These are phyloP conservation scores for Tetanocera ferruginea DNA, from an alignment of 2,888 invertebrate species.

Conservation along the genomic window DNA sequence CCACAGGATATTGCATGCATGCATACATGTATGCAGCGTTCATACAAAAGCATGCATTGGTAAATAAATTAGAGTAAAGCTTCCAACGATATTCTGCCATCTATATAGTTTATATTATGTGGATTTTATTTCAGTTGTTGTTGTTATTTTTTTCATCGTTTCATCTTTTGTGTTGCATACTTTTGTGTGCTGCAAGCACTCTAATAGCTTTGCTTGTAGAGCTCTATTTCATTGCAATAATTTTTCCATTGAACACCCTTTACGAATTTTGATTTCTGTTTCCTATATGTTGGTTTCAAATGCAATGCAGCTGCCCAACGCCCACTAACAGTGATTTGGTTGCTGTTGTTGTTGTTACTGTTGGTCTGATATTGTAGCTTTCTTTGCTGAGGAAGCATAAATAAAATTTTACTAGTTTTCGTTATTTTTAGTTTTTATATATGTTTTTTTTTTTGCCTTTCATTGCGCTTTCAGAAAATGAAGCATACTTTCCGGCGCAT, in stretches of 20 bases:
- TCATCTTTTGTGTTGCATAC: slow-evolving; percentile 8
- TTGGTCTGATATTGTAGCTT: slow-evolving; percentile 14
- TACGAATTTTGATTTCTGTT: slow-evolving; percentile 33
- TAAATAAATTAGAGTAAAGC: slow-evolving; percentile 11
- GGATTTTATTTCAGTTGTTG: not conserved
- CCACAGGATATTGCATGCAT: no score
- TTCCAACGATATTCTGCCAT: no score
- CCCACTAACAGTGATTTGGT: not conserved
- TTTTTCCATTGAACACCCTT: slow-evolving; percentile 34
- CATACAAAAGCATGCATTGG: not conserved
- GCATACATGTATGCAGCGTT: no score
- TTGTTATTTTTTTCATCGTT: not conserved
- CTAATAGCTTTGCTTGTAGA: slow-evolving; percentile 12
- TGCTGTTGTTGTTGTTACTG: slow-evolving; percentile 3
- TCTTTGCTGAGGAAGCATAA: slow-evolving; percentile 25
- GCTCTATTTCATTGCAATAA: slow-evolving; percentile 27
- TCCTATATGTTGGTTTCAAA: slow-evolving; percentile 26
- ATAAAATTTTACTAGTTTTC: slow-evolving; percentile 20
- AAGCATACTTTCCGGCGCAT: slow-evolving; percentile 36
- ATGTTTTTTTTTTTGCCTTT: not conserved
- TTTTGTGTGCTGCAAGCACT: slow-evolving; percentile 26
- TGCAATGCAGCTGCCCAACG: not conserved
- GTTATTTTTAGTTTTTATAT: not conserved
- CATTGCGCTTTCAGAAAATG: slow-evolving; percentile 7
- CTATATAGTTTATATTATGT: no score